Percentiles rank a stretch among this genome's conserved stretches.
These are phyloP conservation scores for Eupithecia subfuscata DNA, from an alignment of 2,888 invertebrate genomes.

Conservation along the genomic window DNA sequence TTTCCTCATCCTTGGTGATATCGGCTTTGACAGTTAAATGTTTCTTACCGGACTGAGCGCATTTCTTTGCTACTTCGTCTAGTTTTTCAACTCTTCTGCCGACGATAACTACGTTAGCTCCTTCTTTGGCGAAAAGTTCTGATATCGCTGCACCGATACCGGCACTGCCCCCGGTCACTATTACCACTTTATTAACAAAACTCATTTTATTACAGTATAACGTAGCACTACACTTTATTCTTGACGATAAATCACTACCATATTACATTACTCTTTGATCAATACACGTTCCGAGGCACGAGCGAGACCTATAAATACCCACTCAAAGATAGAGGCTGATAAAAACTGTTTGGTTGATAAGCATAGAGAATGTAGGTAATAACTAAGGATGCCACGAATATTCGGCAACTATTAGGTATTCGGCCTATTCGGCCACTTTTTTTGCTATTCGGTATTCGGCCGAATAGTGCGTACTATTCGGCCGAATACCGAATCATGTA, in stretches of 20 bases:
- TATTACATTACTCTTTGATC: too few relatives aligned
- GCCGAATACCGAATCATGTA: too few relatives aligned
- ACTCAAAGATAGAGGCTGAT: neutral
- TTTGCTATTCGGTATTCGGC: too few relatives aligned
- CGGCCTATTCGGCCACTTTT: too few relatives aligned
- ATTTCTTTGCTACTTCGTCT: conserved; percentile 43
- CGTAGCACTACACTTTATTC: neutral
- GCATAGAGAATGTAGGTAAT: neutral
- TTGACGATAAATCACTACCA: neutral
- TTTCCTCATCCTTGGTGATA: conserved; percentile 52
- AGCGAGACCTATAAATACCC: too few relatives aligned
- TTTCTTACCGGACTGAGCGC: conserved; percentile 43
- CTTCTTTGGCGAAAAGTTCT: conserved; percentile 78
- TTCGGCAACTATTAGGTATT: too few relatives aligned
- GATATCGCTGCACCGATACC: conserved; percentile 88
- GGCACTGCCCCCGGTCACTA: conserved; percentile 83
- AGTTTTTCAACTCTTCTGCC: conserved; percentile 54
- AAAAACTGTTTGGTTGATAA: neutral
- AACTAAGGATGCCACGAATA: too few relatives aligned
- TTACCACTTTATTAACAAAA: conserved; percentile 58
- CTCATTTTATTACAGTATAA: conserved; percentile 42
- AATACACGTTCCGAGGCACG: too few relatives aligned
- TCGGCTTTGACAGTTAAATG: conserved; percentile 53
- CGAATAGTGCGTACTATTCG: too few relatives aligned
- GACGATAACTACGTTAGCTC: conserved; percentile 52